phyloP scores from a whole-genome alignment of 2,113 vertebrate genomes.

The Ceratotherium simum region DNA sequence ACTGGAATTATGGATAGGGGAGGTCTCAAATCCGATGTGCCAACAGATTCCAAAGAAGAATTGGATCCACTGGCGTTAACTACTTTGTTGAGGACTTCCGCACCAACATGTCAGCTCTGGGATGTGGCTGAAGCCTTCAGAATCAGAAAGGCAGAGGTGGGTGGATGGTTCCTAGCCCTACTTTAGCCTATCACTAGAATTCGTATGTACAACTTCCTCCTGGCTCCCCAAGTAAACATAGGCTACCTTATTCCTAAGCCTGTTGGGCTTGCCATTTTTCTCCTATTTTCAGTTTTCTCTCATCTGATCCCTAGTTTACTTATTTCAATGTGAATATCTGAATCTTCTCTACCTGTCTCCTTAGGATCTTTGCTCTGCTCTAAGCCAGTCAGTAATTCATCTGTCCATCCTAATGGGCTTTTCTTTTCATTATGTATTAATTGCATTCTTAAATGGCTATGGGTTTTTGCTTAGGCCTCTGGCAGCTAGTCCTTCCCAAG shows the following conservation, averaged over 20 bases:
- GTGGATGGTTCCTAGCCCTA: fast-evolving
- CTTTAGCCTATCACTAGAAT: not conserved
- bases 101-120: not conserved
- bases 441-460: not conserved
- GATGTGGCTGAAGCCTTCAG: not conserved
- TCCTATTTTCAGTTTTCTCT: not conserved
- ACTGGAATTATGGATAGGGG: not conserved
- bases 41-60: not conserved
- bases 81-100: not conserved
- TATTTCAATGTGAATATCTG: not conserved
- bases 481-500: not conserved
- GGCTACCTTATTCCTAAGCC: too few relatives aligned
- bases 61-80: fast-evolving
- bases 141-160: not conserved
- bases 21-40: not conserved
- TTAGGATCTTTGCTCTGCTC: not conserved
- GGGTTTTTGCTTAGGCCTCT: not conserved
- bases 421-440: not conserved
- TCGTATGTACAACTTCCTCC: not conserved
- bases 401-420: not conserved
- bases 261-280: not conserved
- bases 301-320: too few relatives aligned
- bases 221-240: not conserved
- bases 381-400: too few relatives aligned
- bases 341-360: not conserved